Conservation (phyloP, 2,888 invertebrate genomes). For the Synanthedon tipuliformis region DNA sequence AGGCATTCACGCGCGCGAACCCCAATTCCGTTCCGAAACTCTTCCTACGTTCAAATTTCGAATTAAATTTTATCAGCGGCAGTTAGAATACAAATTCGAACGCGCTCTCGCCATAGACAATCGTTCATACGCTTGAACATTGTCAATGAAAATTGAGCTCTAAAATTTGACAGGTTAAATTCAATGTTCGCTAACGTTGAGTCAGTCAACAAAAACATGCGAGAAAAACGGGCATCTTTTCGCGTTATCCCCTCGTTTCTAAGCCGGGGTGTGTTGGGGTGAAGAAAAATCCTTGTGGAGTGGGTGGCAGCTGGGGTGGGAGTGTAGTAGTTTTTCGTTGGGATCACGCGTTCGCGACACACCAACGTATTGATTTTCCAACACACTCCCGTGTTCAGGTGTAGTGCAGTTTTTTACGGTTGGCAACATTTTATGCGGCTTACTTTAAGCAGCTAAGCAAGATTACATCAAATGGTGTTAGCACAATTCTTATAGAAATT, state of each 20-base stretch:
- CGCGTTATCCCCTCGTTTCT: constrained; percentile 49
- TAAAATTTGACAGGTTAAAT: constrained; percentile 10
- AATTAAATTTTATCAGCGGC: not conserved
- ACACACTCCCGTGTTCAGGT: constrained; percentile 59
- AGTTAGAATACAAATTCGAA: constrained; percentile 14
- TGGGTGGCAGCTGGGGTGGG: constrained; percentile 17
- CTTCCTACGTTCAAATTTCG: not conserved
- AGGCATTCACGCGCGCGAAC: constrained; percentile 52
- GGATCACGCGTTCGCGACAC: constrained; percentile 65
- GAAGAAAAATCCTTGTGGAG: constrained; percentile 50
- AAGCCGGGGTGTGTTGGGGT: constrained; percentile 41
- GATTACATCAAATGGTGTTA: too few species aligned
- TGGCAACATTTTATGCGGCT: not conserved
- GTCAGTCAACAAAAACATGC: constrained; percentile 56
- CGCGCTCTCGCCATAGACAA: constrained; percentile 30
- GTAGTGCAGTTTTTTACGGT: constrained; percentile 3
- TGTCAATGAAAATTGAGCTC: not conserved
- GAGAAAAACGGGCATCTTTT: constrained; percentile 65
- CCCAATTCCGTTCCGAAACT: constrained; percentile 39
- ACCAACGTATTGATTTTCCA: constrained; percentile 60
- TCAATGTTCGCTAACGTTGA: constrained; percentile 14
- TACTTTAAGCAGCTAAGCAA: not conserved
- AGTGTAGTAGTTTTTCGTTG: constrained; percentile 65
- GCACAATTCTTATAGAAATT: too few species aligned
- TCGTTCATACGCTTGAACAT: constrained; percentile 42